Percentiles rank a stretch among this genome's conserved stretches.
Conservation (phyloP, 1,140 invertebrate genomes). For the Drosophila subobscura region DNA sequence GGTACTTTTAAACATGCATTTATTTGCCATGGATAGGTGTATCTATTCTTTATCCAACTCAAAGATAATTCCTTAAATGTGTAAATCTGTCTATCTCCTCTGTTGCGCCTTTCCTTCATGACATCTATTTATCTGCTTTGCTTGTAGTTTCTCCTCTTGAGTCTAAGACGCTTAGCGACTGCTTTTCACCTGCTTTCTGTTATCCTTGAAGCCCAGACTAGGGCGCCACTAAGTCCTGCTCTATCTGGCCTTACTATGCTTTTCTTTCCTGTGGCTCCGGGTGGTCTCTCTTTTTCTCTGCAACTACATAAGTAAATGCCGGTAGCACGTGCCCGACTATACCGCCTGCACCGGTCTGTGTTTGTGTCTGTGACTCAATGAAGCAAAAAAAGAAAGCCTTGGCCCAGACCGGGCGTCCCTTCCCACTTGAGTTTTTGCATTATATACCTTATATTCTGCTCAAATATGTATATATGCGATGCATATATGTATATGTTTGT, state of each 20-base stretch:
- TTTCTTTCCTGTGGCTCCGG: background rate
- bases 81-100: too few relatives aligned
- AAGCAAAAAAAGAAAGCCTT: conserved; percentile 46
- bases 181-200: background rate
- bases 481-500: background rate
- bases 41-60: too few relatives aligned
- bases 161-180: conserved; percentile 4
- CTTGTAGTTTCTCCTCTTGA: background rate
- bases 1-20: too few relatives aligned
- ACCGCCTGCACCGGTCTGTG: background rate
- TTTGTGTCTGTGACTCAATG: conserved; percentile 37
- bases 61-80: too few relatives aligned
- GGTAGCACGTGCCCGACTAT: conserved; percentile 42
- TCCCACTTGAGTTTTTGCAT: conserved; percentile 12
- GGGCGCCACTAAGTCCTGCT: conserved; percentile 1
- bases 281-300: conserved; percentile 21
- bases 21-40: too few relatives aligned
- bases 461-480: conserved; percentile 6
- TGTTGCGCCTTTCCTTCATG: too few relatives aligned
- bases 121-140: background rate
- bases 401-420: conserved; percentile 32
- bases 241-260: conserved; percentile 1
- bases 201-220: background rate
- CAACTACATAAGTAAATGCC: conserved; percentile 55
- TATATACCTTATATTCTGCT: conserved; percentile 10